Percentiles rank a stretch among this genome's conserved stretches.
Evolutionary conservation across 2,113 vertebrate species (phyloP).

Genomic region (Chaetodon trifascialis): DNA sequence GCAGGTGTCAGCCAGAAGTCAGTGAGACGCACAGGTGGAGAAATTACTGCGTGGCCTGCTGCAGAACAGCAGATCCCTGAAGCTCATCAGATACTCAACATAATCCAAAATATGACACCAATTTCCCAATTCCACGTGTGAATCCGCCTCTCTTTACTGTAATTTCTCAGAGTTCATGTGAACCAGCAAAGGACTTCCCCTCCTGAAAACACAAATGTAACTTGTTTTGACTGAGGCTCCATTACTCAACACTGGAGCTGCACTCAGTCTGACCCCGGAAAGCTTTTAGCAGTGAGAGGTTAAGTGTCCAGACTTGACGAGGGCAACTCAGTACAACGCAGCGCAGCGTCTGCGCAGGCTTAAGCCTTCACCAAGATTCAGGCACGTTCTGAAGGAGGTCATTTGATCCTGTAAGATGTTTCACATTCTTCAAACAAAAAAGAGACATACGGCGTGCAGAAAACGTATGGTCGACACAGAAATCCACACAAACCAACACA

Average conservation of each 20-base stretch:
- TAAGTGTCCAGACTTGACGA: slow-evolving; percentile 79
- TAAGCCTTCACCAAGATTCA: slow-evolving; percentile 28
- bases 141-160: slow-evolving; percentile 17
- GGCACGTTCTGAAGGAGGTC: slow-evolving; percentile 24
- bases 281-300: slow-evolving; percentile 82
- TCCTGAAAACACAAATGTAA: slow-evolving; percentile 67
- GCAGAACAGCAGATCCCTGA: no score
- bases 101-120: no score
- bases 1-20: neutral
- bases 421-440: slow-evolving; percentile 24
- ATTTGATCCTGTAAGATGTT: slow-evolving; percentile 32
- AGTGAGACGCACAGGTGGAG: no score
- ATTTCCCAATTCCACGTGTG: slow-evolving; percentile 22
- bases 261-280: slow-evolving; percentile 77
- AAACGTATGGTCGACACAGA: slow-evolving; percentile 29
- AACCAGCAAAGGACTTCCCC: slow-evolving; percentile 55
- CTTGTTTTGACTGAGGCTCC: slow-evolving; percentile 80
- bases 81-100: no score
- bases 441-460: neutral
- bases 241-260: slow-evolving; percentile 75
- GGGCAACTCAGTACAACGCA: slow-evolving; percentile 57
- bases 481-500: slow-evolving; percentile 47
- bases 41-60: no score
- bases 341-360: slow-evolving; percentile 42
- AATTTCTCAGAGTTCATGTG: slow-evolving; percentile 51